Percentiles rank a stretch among this genome's conserved stretches.
These are phyloP conservation scores for Leptopilina drosophilae DNA, from an alignment of 2,888 invertebrate genomes.

Conservation along the genomic window DNA sequence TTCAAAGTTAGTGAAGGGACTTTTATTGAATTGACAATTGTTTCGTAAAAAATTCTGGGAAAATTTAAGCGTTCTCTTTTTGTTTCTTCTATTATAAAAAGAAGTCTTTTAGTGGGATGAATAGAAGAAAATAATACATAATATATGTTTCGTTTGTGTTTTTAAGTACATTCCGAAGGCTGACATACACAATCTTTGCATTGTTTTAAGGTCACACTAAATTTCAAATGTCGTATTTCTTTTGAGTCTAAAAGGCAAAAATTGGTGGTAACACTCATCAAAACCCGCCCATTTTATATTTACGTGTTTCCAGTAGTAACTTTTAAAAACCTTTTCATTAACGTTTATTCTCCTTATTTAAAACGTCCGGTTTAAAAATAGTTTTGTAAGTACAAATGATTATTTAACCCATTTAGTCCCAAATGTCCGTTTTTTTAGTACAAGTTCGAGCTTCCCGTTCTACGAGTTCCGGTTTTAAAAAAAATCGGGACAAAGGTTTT, in stretches of 20 bases:
- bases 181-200: constrained; percentile 27
- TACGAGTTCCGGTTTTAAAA: too few species aligned
- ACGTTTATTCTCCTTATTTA: not conserved
- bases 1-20: too few species aligned
- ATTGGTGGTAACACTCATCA: not conserved
- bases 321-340: not conserved
- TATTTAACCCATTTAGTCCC: too few species aligned
- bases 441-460: too few species aligned
- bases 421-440: too few species aligned
- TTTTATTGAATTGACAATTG: too few species aligned
- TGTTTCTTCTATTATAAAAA: not conserved
- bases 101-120: not conserved
- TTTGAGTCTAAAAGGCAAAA: constrained; percentile 9
- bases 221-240: constrained; percentile 16
- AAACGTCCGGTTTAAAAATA: not conserved
- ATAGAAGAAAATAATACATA: not conserved
- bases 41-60: too few species aligned
- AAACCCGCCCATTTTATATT: constrained; percentile 16
- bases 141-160: constrained; percentile 10
- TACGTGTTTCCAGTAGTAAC: not conserved
- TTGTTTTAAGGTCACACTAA: constrained; percentile 21
- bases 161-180: too few species aligned
- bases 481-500: too few species aligned
- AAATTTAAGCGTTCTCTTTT: too few species aligned
- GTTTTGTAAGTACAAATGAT: not conserved